Evolutionary conservation across 2,113 vertebrate species (phyloP).

Genomic region (Nibea coibor): DNA sequence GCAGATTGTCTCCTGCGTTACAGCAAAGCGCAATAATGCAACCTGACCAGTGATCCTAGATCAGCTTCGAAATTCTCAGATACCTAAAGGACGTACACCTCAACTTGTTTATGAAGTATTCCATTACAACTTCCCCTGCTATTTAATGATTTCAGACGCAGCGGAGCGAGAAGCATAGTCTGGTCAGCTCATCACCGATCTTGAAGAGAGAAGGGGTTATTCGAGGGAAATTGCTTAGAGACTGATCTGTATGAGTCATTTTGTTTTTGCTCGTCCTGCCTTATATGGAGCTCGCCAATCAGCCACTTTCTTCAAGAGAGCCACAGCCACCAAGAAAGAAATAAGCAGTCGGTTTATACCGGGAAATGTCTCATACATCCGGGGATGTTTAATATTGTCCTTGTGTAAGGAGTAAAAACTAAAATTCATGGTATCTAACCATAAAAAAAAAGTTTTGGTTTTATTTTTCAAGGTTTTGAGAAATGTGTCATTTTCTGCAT

Average conservation of each 20-base stretch:
- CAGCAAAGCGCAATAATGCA: slow-evolving; percentile 8
- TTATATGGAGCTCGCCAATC: slow-evolving; percentile 58
- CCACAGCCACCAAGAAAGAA: slow-evolving; percentile 8
- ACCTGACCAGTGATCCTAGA: slow-evolving; percentile 54
- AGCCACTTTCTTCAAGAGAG: slow-evolving; percentile 29
- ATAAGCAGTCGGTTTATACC: slow-evolving; percentile 35
- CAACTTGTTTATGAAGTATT: slow-evolving; percentile 61
- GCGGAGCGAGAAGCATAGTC: slow-evolving; percentile 56
- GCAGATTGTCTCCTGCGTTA: slow-evolving; percentile 38
- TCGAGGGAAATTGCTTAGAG: slow-evolving; percentile 58
- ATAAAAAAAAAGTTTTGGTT: not conserved
- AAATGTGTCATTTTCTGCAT: not conserved
- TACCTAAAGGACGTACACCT: slow-evolving; percentile 37
- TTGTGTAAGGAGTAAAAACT: not conserved
- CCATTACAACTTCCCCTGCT: slow-evolving; percentile 56
- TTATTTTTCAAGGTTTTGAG: slow-evolving; percentile 3
- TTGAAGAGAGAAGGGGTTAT: slow-evolving; percentile 62
- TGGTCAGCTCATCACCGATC: slow-evolving; percentile 67
- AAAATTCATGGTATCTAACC: not conserved
- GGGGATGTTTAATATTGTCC: slow-evolving; percentile 32
- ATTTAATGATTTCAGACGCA: slow-evolving; percentile 59
- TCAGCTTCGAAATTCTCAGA: slow-evolving; percentile 38
- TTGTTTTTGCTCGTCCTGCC: slow-evolving; percentile 57
- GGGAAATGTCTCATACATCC: slow-evolving; percentile 31
- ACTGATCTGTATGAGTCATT: slow-evolving; percentile 67